A percentile compares a stretch with the other conserved stretches of the same genome.
Evolutionary conservation across 1,140 invertebrate genomes (phyloP).

Genomic region (Grapholita molesta): DNA sequence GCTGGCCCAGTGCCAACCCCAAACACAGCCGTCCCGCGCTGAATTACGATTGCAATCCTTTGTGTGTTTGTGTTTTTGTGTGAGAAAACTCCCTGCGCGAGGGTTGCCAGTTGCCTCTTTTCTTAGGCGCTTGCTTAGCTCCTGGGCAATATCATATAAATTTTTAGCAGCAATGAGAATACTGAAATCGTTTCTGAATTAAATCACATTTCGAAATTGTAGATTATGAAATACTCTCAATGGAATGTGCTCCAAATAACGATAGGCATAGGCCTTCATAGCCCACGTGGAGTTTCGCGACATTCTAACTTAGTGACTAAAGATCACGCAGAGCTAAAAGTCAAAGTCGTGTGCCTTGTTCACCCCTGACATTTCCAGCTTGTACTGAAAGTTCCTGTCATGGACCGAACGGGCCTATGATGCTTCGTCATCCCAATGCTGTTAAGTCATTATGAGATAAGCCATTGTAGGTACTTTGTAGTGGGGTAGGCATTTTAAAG

Average conservation of each 20-base stretch:
- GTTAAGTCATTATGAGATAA: not conserved
- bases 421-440: not conserved
- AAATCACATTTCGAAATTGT: too few relatives aligned
- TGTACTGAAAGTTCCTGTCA: not conserved
- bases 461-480: not conserved
- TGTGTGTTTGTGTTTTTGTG: too few relatives aligned
- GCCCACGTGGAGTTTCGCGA: not conserved
- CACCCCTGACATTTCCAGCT: slow-evolving; percentile 25
- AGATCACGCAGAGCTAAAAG: slow-evolving; percentile 18
- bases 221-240: not conserved
- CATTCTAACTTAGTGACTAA: not conserved
- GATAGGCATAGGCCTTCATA: not conserved
- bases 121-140: too few relatives aligned
- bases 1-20: too few relatives aligned
- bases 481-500: not conserved
- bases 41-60: too few relatives aligned
- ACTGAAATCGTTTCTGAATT: too few relatives aligned
- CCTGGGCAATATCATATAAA: too few relatives aligned
- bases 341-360: slow-evolving; percentile 31
- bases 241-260: not conserved
- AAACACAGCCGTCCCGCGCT: too few relatives aligned
- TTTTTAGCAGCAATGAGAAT: too few relatives aligned
- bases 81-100: too few relatives aligned
- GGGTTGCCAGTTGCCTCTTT: too few relatives aligned
- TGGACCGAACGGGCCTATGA: not conserved